phyloP scores from a whole-genome alignment of 1,140 invertebrate species.

The Bicyclus anynana region DNA sequence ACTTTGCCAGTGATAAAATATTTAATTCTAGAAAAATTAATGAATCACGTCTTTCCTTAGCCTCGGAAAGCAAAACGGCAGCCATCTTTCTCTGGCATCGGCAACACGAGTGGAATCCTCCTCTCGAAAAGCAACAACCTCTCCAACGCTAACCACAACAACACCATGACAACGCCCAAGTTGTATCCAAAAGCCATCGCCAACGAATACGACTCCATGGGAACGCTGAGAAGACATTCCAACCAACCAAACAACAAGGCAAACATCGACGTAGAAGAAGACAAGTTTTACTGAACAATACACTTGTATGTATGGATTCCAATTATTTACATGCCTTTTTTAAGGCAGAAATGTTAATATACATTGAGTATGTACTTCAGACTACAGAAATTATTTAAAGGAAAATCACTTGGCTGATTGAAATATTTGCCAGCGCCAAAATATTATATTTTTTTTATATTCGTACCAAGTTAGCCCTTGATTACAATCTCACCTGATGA shows the following conservation, averaged over 20 bases:
- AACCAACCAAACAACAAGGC: constrained; percentile 66
- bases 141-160: constrained; percentile 78
- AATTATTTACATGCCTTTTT: not conserved
- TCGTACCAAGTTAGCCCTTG: too few relatives aligned
- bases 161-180: constrained; percentile 77
- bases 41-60: constrained; percentile 32
- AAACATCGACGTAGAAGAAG: constrained; percentile 69
- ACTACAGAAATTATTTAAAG: too few relatives aligned
- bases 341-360: not conserved
- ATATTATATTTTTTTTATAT: too few relatives aligned
- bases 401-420: too few relatives aligned
- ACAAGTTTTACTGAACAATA: constrained; percentile 67
- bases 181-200: constrained; percentile 82
- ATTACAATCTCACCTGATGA: too few relatives aligned
- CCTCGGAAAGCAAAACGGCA: constrained; percentile 78
- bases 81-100: constrained; percentile 77
- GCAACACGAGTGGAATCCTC: constrained; percentile 76
- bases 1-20: too few relatives aligned
- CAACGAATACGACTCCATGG: constrained; percentile 85
- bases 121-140: constrained; percentile 81
- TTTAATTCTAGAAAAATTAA: too few relatives aligned
- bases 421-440: too few relatives aligned
- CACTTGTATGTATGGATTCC: not conserved
- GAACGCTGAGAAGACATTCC: constrained; percentile 87
- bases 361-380: too few relatives aligned